Evolutionary conservation across 2,797 vertebrate genomes (phyloP), one percentile per base, ranked within the genome.

Genomic region (Champsocephalus esox): DNA sequence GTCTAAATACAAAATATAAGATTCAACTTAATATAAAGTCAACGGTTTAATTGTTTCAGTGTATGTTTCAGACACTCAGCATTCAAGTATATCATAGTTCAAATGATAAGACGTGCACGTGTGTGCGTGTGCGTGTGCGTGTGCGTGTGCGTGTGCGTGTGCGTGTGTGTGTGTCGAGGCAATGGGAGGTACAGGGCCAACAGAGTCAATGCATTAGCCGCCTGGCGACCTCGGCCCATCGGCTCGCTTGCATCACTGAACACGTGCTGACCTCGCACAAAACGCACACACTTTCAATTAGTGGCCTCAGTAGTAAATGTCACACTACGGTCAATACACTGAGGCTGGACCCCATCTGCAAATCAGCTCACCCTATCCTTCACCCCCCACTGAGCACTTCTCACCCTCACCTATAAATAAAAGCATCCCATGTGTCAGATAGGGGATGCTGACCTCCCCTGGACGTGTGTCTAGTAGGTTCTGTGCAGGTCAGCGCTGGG

Each of bases 271-370:
- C 88, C 88, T 65, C 16, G 48, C 86, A 90, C 87, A 93, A 90
- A 92, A 92, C 92, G 89, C 91, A 84, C 70, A 91, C 89, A 87
- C 90, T 91, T 93, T 94, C 91, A 92, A 93, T 94, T 92, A 92
- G 89, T 77, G 5, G 80, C 84, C 87, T 85, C 83, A 58, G 87
- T 90, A 80, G 87, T 93, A 93, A 92, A 91, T 92, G 89, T 92
- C 91, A 92, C 87, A 82, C 79, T 54, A 54, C 12, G 51, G 77
- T 91, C 84, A 92, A 91, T 85, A 88, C 72, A 75, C 66, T 74
- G 50, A 78, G 71, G 71, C 81, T 48, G 75, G 63, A 78, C 74
- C 73, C 78, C 79, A 79, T 81, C 83, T 78, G 67, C 82, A 86
- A 88, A 89, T 85, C 72, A 83, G 34, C 73, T 82, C 59, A 51